A percentile compares a stretch with the other conserved stretches of the same genome.
Evolutionary conservation across 2,797 vertebrate species (phyloP).

Genomic region (Chiropotes sagulatus): DNA sequence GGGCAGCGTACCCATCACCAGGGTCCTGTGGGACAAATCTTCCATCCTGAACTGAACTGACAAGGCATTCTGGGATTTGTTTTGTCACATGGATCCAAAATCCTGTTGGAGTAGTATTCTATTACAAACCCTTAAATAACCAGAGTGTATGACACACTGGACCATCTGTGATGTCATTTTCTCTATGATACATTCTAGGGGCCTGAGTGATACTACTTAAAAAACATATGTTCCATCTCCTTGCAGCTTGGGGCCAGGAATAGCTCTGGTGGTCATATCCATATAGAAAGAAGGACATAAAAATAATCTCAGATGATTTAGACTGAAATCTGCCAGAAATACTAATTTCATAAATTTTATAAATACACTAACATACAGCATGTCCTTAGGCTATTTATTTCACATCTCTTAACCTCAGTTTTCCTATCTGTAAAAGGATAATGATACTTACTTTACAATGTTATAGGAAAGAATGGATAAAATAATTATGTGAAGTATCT

Average conservation of each 20-base stretch:
- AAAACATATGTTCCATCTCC: conserved; percentile 2
- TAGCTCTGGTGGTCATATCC: neutral
- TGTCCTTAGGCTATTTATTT: neutral
- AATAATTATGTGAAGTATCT: neutral
- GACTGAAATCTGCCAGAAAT: neutral
- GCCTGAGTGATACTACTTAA: conserved; percentile 47
- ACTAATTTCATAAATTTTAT: neutral
- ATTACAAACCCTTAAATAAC: conserved; percentile 52
- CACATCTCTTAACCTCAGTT: neutral
- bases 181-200: conserved; percentile 30
- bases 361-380: neutral
- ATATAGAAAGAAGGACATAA: neutral
- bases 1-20: neutral
- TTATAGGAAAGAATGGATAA: conserved; percentile 7
- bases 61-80: neutral
- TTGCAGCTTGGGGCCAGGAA: neutral
- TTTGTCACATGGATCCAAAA: conserved; percentile 17
- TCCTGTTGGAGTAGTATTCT: neutral
- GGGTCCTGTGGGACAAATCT: neutral
- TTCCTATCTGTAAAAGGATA: neutral
- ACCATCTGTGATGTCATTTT: conserved; percentile 62
- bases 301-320: neutral
- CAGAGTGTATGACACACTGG: neutral
- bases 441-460: neutral
- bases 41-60: neutral